Evolutionary conservation across 2,797 vertebrate species (phyloP), one percentile per base, ranked within the genome.

Genomic region (Sebastes nivosus): DNA sequence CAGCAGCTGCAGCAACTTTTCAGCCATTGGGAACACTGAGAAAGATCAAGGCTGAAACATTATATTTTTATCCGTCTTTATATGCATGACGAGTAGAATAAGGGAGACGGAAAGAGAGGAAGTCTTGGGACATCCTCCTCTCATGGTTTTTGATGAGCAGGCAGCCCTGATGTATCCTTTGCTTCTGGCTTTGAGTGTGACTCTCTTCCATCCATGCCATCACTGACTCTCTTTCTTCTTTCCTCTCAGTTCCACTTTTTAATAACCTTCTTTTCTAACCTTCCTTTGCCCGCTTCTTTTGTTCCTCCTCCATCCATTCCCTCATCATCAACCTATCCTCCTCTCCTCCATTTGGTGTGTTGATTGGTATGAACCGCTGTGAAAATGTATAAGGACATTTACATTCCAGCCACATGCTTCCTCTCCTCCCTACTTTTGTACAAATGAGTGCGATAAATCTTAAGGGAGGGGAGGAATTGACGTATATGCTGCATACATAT

Each of bases 381-480:
- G 30, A 72, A 70, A 70, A 76, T 36, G 60, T 67, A 73, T 29
- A 14, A 29, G 75, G 75, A 27, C 81, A 86, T 91, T 87, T 52
- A 67, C 80, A 89, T 89, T 88, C 89, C 29, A 74, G 54, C 38
- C 88, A 74, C 80, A 78, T 64, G 71, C 70, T 70, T 78, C 66
- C 59, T 36, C 66, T 80, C 81, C 59, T 66, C 67, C 74, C 25
- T 60, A 38, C 72, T 65, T 71, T 67, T 27, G 77, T 76, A 77
- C 61, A 88, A 91, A 91, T 84, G 79, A 82, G 50, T 63, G 77
- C 38, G 63, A 91, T 90, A 80, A 80, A 91, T 89, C 89, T 85
- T 79, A 27, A 76, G 57, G 58, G 50, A 20, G 59, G 20, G 65
- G 63, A 67, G 71, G 13, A 12, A 12, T 38, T 8, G 69, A 70